Percentiles rank a stretch among this genome's conserved stretches.
Conservation (phyloP, 2,888 invertebrate genomes). For the Epistrophella euchroma region DNA sequence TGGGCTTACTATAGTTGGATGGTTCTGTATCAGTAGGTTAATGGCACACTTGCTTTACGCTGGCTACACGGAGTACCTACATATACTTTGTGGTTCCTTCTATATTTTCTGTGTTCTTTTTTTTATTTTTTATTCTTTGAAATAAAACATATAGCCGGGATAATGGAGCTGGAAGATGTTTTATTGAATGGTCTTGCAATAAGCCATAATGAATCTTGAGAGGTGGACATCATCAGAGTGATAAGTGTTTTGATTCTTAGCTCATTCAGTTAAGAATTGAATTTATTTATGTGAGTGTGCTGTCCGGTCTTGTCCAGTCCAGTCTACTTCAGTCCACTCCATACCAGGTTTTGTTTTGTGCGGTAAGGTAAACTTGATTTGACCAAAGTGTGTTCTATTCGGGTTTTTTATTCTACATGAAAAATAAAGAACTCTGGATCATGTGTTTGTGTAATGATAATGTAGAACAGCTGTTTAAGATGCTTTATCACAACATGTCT, state of each 20-base stretch:
- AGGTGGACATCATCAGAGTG: constrained; percentile 28
- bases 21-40: constrained; percentile 84
- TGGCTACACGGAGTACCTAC: constrained; percentile 17
- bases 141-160: neutral
- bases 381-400: neutral
- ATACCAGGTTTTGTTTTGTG: neutral
- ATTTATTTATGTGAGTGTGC: constrained; percentile 10
- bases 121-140: constrained; percentile 1
- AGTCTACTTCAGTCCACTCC: neutral
- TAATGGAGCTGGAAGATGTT: constrained; percentile 23
- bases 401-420: neutral
- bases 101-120: constrained; percentile 28
- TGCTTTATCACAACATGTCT: constrained; percentile 23
- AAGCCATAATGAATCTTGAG: constrained; percentile 14
- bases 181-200: constrained; percentile 36
- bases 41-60: constrained; percentile 82
- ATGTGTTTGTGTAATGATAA: constrained; percentile 10
- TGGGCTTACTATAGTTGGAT: constrained; percentile 77
- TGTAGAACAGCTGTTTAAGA: constrained; percentile 27
- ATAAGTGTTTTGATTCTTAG: constrained; percentile 46
- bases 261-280: constrained; percentile 30
- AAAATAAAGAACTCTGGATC: constrained; percentile 6
- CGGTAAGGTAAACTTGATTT: constrained; percentile 1
- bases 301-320: constrained; percentile 19
- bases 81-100: constrained; percentile 75